These are phyloP conservation scores for Tanypteryx hageni DNA, from an alignment of 2,888 invertebrate species.

Conservation along the genomic window DNA sequence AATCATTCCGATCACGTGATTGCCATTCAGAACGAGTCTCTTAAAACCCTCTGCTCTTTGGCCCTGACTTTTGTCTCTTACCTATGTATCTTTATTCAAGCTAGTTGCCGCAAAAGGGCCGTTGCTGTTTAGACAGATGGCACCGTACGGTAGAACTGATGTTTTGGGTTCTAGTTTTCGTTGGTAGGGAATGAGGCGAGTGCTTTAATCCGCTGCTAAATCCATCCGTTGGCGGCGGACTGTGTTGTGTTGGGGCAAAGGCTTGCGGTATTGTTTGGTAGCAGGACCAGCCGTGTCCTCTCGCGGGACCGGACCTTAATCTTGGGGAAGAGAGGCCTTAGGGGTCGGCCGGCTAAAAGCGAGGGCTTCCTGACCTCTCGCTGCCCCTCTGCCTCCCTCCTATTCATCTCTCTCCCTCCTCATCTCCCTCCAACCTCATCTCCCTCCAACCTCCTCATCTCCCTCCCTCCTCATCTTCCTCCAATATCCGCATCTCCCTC, in stretches of 20 bases:
- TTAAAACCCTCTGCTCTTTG: too few species aligned
- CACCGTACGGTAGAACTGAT: neutral
- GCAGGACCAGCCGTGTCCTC: neutral
- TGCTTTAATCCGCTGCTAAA: neutral
- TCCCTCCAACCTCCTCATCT: too few species aligned
- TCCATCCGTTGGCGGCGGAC: neutral
- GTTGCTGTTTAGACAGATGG: constrained; percentile 5
- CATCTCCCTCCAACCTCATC: too few species aligned
- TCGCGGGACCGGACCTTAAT: neutral
- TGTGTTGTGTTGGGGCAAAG: constrained; percentile 28
- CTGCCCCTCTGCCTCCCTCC: neutral
- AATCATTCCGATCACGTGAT: too few species aligned
- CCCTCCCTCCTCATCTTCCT: too few species aligned
- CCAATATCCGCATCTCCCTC: too few species aligned
- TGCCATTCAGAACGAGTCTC: too few species aligned
- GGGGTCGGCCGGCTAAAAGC: neutral
- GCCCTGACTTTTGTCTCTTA: too few species aligned
- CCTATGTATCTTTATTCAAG: too few species aligned
- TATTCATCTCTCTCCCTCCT: too few species aligned
- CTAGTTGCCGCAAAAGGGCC: too few species aligned
- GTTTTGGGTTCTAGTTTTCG: neutral
- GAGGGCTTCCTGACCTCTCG: neutral
- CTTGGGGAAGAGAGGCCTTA: neutral
- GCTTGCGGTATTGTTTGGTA: neutral
- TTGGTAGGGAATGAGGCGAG: neutral